Evolutionary conservation across 2,797 vertebrate species (phyloP), one percentile per base, ranked within the genome.

Genomic region (Tokudaia muenninki): DNA sequence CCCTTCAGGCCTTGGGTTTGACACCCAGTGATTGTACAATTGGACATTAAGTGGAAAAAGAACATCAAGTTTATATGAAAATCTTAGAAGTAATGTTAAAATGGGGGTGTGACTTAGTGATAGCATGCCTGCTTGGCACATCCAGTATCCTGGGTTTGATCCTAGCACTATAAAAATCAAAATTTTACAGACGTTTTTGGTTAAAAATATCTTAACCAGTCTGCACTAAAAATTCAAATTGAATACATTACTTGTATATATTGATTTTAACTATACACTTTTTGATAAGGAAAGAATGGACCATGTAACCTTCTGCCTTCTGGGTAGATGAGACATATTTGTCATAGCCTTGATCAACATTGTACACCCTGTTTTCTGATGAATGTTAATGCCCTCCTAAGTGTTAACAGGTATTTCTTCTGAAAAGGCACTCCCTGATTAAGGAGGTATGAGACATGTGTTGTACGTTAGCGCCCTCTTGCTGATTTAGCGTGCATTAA

Each of bases 381-480:
- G 70, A 95, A 67, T 78, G 34, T 81, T 87, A 59, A 65, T 72
- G 83, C 12, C 77, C 41, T 90, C 72, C 21, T 81, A 17, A 1
- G 79, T 50, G 57, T 83, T 94, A 74, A 82, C 88, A 96, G 91
- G 78, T 89, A 22, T 92, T 93, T 83, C 94, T 82, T 90, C 94
- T 79, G 70, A 65, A 88, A 92, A 96, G 96, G 70, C 87, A 79
- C 92, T 75, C 65, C 57, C 65, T 59, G 78, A 82, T 44, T 61
- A 72, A 72, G 24, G 82, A 87, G 78, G 84, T 96, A 57, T 75
- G 86, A 94, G 93, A 59, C 59, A 77, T 92, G 84, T 37, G 13
- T 31, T 92, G 4, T 96, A 57, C 90, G 93, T 29, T 82, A 55
- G 88, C n/a, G 50, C 94, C 93, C 93, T 92, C 93, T 97, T 84